Evolutionary conservation across 2,113 vertebrate genomes (phyloP).

Genomic region (Empidonax alnorum): DNA sequence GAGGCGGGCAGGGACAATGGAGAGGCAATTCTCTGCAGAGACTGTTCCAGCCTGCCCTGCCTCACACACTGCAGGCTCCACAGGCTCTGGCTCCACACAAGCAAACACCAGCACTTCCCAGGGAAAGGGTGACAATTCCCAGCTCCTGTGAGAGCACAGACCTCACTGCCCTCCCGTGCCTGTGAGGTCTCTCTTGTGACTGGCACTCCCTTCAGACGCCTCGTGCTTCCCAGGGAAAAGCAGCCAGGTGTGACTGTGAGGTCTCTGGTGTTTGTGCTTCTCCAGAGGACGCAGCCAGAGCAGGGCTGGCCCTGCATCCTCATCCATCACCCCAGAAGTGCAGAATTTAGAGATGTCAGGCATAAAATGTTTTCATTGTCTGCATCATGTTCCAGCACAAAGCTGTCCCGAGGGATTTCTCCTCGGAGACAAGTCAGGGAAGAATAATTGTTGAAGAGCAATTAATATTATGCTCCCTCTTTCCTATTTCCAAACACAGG

Average conservation of each 20-base stretch:
- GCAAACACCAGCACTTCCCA: neutral
- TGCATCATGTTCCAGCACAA: neutral
- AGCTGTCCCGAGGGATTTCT: neutral
- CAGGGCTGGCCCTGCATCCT: neutral
- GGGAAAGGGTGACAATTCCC: neutral
- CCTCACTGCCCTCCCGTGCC: neutral
- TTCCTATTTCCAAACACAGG: neutral
- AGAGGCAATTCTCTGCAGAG: neutral
- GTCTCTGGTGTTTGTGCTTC: neutral
- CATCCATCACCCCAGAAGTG: neutral
- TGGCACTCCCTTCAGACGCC: neutral
- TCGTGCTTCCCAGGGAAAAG: neutral
- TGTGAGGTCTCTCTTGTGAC: neutral
- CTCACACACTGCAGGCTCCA: neutral
- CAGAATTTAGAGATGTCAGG: neutral
- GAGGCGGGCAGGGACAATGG: neutral
- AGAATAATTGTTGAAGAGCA: neutral
- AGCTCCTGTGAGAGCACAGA: neutral
- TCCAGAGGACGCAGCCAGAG: neutral
- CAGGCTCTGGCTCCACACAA: neutral
- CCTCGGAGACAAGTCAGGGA: neutral
- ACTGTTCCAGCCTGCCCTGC: neutral
- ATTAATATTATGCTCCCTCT: neutral
- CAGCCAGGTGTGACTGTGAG: neutral
- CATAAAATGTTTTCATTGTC: neutral